Evolutionary conservation across 2,113 vertebrate genomes (phyloP).

Genomic region (Alligator sinensis): DNA sequence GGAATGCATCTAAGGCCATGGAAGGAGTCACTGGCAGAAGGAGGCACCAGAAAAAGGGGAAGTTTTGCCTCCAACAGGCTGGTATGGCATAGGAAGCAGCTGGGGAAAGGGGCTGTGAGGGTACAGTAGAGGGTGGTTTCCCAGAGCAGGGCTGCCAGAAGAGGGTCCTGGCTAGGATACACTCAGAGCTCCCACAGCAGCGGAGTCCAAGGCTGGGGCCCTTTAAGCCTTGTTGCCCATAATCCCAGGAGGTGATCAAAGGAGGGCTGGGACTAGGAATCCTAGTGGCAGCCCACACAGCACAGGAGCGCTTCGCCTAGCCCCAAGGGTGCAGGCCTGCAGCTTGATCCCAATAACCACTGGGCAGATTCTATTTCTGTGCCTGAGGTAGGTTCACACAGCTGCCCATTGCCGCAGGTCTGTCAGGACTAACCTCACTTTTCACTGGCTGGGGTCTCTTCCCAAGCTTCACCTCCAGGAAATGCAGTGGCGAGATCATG

Average conservation of each 20-base stretch:
- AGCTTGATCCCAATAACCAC: too few relatives aligned
- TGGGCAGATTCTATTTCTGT: too few relatives aligned
- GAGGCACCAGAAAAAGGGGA: background rate
- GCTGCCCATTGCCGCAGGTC: background rate
- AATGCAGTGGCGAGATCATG: constrained; percentile 92
- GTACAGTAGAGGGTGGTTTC: background rate
- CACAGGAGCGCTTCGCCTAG: background rate
- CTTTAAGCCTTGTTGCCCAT: background rate
- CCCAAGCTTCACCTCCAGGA: constrained; percentile 90
- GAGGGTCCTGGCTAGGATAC: background rate
- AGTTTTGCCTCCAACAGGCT: background rate
- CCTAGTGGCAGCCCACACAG: background rate
- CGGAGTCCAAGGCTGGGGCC: background rate
- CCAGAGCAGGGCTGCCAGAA: background rate
- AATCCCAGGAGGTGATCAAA: too few relatives aligned
- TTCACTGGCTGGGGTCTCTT: constrained; percentile 91
- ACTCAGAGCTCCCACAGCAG: background rate
- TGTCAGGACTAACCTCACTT: constrained; percentile 84
- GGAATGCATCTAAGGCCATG: background rate
- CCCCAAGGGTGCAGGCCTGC: background rate
- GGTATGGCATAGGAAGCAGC: too few relatives aligned
- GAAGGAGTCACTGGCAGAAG: background rate
- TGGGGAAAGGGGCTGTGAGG: background rate
- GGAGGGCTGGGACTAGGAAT: background rate
- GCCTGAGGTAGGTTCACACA: too few relatives aligned